Evolutionary conservation across 2,888 invertebrate genomes (phyloP).

Genomic region (Lordiphosa andalusiaca): DNA sequence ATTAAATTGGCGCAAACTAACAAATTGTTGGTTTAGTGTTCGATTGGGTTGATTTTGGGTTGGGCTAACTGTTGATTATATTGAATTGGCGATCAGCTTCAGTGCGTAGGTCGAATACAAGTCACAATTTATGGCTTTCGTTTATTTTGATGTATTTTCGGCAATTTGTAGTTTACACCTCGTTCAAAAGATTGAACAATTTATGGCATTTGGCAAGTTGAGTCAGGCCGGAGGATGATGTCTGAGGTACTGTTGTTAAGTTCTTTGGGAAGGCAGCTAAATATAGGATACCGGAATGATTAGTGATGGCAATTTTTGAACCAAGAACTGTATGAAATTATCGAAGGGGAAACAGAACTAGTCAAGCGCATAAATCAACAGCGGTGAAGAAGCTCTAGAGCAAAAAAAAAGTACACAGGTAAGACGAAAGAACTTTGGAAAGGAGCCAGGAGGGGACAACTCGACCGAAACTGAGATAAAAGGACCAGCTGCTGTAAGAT

Average conservation of each 20-base stretch:
- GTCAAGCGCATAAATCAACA: too few species aligned
- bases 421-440: too few species aligned
- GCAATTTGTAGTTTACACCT: slow-evolving; percentile 55
- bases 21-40: slow-evolving; percentile 46
- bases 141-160: slow-evolving; percentile 8
- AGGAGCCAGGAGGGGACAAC: too few species aligned
- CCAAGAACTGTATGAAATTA: too few species aligned
- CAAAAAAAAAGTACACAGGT: too few species aligned
- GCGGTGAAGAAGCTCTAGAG: too few species aligned
- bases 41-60: slow-evolving; percentile 33
- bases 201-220: background rate
- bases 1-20: slow-evolving; percentile 72
- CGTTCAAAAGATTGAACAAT: slow-evolving; percentile 32
- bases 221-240: background rate
- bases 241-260: background rate
- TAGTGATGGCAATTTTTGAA: background rate
- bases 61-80: slow-evolving; percentile 14
- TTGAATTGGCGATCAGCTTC: slow-evolving; percentile 9
- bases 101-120: slow-evolving; percentile 20
- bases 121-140: slow-evolving; percentile 28
- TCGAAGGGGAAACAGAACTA: too few species aligned
- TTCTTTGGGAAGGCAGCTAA: too few species aligned
- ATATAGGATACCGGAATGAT: too few species aligned
- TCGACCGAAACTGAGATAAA: too few species aligned
- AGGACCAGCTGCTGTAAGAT: too few species aligned